These are phyloP conservation scores for Galleria mellonella DNA, from an alignment of 1,140 invertebrate species.

Conservation along the genomic window DNA sequence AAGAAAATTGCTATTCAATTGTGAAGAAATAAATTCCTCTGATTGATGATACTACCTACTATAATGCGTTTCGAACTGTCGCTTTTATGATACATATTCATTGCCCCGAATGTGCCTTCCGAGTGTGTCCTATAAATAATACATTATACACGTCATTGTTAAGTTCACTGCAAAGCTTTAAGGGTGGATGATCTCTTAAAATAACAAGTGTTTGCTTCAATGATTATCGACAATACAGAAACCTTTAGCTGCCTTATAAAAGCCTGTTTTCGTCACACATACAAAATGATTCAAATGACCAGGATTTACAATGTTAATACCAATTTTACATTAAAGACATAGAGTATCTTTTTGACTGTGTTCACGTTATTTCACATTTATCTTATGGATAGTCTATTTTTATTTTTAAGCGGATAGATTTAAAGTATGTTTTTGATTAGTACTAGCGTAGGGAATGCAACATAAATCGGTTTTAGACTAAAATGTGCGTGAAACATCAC, in stretches of 20 bases:
- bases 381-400: neutral
- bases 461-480: constrained; percentile 35
- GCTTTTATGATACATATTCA: constrained; percentile 32
- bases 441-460: neutral
- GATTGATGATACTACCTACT: constrained; percentile 41
- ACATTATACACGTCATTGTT: constrained; percentile 67
- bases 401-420: neutral
- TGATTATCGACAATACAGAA: constrained; percentile 70
- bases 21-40: constrained; percentile 45
- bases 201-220: constrained; percentile 74
- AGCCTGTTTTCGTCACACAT: constrained; percentile 40
- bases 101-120: constrained; percentile 58
- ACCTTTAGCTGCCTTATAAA: constrained; percentile 68
- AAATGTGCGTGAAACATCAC: constrained; percentile 70
- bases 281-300: neutral
- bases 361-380: neutral
- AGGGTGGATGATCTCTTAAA: constrained; percentile 73
- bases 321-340: neutral
- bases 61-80: constrained; percentile 26
- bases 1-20: constrained; percentile 31
- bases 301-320: neutral
- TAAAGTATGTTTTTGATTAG: neutral
- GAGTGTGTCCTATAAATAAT: constrained; percentile 71
- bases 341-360: neutral
- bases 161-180: constrained; percentile 59